These are phyloP conservation scores for Styela clava DNA, from an alignment of 23 tunicate species.

Conservation along the genomic window DNA sequence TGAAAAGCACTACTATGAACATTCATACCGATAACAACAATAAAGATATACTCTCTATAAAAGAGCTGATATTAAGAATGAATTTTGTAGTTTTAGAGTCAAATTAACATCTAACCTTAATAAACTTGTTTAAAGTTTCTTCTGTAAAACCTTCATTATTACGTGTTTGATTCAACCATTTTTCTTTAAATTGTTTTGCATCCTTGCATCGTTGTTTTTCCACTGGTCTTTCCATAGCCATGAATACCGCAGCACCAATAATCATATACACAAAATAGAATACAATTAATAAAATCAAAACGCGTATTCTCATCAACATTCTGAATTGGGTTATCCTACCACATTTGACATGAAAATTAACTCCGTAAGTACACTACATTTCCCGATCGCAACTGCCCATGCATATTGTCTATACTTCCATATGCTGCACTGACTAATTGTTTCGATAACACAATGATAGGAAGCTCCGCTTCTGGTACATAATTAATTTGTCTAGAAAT, in stretches of 20 bases:
- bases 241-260: conserved; percentile 38
- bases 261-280: conserved; percentile 35
- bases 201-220: conserved; percentile 29
- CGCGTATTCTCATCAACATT: conserved; percentile 20
- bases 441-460: background rate
- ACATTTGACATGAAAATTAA: background rate
- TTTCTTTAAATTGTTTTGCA: conserved; percentile 20
- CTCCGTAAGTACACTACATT: no score
- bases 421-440: background rate
- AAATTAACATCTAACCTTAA: conserved; percentile 21
- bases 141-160: conserved; percentile 1
- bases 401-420: no score
- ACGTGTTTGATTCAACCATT: conserved; percentile 10
- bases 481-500: no score
- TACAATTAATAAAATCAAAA: conserved; percentile 15
- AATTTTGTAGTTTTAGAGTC: no score
- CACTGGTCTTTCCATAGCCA: conserved; percentile 22
- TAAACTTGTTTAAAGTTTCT: conserved; percentile 13
- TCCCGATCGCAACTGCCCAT: no score
- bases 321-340: background rate
- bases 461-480: background rate
- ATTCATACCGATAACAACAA: no score
- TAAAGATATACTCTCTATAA: no score
- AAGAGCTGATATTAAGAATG: no score
- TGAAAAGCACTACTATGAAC: no score